phyloP scores from a whole-genome alignment of 2,797 vertebrate genomes.

The Poeciliopsis gracilis region DNA sequence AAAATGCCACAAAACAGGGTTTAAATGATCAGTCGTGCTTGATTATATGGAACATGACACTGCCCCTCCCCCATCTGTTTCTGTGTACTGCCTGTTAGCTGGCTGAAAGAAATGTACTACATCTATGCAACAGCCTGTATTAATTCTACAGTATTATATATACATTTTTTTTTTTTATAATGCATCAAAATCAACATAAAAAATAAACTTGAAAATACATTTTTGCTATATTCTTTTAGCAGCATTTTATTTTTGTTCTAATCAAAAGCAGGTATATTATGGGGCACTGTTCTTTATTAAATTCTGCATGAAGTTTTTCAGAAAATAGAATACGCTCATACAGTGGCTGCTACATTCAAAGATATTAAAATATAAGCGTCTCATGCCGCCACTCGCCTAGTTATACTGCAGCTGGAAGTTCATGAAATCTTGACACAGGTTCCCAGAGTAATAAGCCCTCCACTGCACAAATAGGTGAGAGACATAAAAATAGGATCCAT shows the following conservation, averaged over 20 bases:
- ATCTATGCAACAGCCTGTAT: not conserved
- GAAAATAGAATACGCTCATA: not conserved
- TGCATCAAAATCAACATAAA: not conserved
- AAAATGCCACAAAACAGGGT: not conserved
- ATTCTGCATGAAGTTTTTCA: not conserved
- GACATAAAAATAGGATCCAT: not conserved
- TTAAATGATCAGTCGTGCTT: no score
- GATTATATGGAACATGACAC: not conserved
- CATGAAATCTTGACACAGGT: not conserved
- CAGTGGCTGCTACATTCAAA: not conserved
- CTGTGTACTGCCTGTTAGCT: not conserved
- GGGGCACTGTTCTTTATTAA: accelerated
- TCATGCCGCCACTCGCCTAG: not conserved
- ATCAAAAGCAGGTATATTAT: not conserved
- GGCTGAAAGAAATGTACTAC: not conserved
- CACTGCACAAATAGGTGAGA: not conserved
- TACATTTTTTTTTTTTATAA: not conserved
- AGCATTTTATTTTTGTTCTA: not conserved
- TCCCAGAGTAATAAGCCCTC: not conserved
- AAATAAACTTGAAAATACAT: not conserved
- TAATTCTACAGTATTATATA: not conserved
- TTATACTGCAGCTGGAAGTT: not conserved
- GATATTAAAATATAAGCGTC: not conserved
- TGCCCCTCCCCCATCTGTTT: not conserved
- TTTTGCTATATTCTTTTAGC: not conserved